Evolutionary conservation across 1,140 invertebrate genomes (phyloP).

Genomic region (Aradophagus sp.): DNA sequence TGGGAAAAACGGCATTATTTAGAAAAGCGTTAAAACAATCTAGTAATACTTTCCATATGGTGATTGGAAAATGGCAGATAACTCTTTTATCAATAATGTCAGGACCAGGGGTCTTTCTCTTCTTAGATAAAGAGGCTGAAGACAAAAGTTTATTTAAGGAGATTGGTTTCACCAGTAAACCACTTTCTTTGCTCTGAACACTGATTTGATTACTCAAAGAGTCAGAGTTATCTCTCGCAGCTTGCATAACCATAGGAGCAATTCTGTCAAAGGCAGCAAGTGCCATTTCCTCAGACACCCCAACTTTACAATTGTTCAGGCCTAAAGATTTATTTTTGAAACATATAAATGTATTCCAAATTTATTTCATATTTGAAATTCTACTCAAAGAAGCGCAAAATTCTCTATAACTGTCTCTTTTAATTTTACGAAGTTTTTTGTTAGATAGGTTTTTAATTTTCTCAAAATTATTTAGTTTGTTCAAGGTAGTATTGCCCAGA

Average conservation of each 20-base stretch:
- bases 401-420: conserved; percentile 10
- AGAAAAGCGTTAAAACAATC: conserved; percentile 10
- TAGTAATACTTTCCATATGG: not conserved
- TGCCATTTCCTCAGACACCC: not conserved
- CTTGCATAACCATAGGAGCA: too few relatives aligned
- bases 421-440: conserved; percentile 4
- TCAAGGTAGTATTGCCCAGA: not conserved
- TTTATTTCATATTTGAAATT: not conserved
- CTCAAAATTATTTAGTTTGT: too few relatives aligned
- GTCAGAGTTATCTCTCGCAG: too few relatives aligned
- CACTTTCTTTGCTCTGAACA: not conserved
- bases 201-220: too few relatives aligned
- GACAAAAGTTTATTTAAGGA: too few relatives aligned
- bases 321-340: conserved; percentile 11
- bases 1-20: not conserved
- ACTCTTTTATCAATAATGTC: too few relatives aligned
- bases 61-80: too few relatives aligned
- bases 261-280: not conserved
- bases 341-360: conserved; percentile 14
- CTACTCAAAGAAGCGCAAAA: conserved; percentile 13
- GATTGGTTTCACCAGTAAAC: too few relatives aligned
- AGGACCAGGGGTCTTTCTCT: too few relatives aligned
- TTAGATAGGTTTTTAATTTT: conserved; percentile 11
- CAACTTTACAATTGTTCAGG: not conserved
- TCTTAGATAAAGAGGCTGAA: too few relatives aligned